Base-by-base conservation (phyloP, 2,888 invertebrate species). In the Acheta domesticus region DNA sequence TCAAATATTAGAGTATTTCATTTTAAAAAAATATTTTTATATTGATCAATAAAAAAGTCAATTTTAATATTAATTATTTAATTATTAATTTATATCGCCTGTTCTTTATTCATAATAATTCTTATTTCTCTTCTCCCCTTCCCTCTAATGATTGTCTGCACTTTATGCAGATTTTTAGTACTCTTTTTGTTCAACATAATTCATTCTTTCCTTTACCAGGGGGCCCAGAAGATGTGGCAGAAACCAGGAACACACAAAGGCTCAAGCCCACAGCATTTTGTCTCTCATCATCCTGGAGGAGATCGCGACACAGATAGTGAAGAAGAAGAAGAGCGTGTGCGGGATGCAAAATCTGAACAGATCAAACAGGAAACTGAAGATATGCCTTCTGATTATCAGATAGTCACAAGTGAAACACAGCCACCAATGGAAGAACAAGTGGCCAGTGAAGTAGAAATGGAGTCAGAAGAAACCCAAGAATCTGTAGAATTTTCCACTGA, bases 211-310 rank as follows among this genome's bases (percentile, higher is more conserved):
- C n/a, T 62, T 62, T 12, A 85, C n/a, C 81, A 89, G 89, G 87
- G 88, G 81, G 84, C 86, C 1, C 87, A 88, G 77, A 87, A 87
- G 80, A 86, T 86, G 76, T 92, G 91, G 91, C 88, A 89, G 2
- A 91, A 92, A 81, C 92, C 93, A 16, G 92, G 92, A 80, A 88
- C 83, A 1, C 88, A 90, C 81, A 88, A 89, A 79, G 86, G 86
- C 14, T 87, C 88, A 76, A 23, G 21, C 3, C 91, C 92, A 48
- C 88, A 89, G 77, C 88, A 89, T 81, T 89, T 90, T 83, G 89
- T 91, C 79, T 90, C 92, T 0, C 88, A 89, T 75, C 92, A 93
- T 88, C 93, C 93, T 76, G 93, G 92, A 75, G 85, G 83, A 11
- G 91, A 91, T 83, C 89, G 89, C 81, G 87, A 84, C 77, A 83